Conservation (phyloP, 2,113 vertebrate species). For the Ceyx melanurus region DNA sequence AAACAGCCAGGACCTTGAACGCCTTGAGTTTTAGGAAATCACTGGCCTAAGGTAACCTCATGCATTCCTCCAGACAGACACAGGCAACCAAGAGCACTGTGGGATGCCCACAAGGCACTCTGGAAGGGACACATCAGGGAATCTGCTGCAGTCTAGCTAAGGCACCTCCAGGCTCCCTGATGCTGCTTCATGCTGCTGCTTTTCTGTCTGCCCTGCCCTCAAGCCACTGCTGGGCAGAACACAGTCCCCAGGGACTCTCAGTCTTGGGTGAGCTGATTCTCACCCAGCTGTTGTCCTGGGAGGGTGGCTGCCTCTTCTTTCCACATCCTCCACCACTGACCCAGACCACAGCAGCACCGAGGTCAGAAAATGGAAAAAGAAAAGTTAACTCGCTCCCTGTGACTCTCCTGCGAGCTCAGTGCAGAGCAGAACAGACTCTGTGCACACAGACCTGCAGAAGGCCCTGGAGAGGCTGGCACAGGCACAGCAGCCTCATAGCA, state of each 20-base stretch:
- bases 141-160: neutral
- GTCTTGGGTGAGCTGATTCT: neutral
- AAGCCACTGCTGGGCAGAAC: neutral
- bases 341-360: neutral
- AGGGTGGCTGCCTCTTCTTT: neutral
- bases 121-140: neutral
- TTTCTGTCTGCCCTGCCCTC: neutral
- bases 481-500: fast-evolving
- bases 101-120: neutral
- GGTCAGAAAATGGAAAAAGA: neutral
- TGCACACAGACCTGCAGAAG: neutral
- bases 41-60: neutral
- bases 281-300: neutral
- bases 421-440: neutral
- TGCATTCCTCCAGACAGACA: neutral
- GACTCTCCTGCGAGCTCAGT: neutral
- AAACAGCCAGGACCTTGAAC: neutral
- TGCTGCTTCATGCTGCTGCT: neutral
- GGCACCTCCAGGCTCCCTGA: neutral
- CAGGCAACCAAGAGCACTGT: neutral
- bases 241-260: neutral
- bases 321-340: neutral
- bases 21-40: neutral
- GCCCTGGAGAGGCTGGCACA: neutral
- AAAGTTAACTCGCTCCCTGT: neutral